phyloP scores from a whole-genome alignment of 1,140 invertebrate genomes.

The Nebria ingens region DNA sequence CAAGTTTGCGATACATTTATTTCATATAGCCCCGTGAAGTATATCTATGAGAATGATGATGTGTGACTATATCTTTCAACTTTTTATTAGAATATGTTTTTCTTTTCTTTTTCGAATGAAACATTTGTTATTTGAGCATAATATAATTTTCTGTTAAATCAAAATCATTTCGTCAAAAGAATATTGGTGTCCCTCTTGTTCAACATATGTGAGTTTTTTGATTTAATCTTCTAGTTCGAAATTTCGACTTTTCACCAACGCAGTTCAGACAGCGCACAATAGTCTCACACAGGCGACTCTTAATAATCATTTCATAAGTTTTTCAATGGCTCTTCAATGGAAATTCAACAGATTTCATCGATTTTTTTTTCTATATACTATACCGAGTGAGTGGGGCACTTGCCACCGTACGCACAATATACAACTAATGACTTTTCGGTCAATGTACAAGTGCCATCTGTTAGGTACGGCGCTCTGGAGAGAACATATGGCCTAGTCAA shows the following conservation, averaged over 20 bases:
- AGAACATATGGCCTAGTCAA: slow-evolving; percentile 5
- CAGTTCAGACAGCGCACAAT: neutral
- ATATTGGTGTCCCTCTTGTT: no score
- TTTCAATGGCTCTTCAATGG: neutral
- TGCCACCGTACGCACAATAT: neutral
- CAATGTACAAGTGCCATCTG: slow-evolving; percentile 8
- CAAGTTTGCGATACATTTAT: neutral
- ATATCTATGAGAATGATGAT: neutral
- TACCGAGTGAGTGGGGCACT: neutral
- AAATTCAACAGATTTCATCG: no score
- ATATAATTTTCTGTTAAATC: no score
- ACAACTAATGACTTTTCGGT: slow-evolving; percentile 9
- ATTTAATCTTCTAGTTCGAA: neutral
- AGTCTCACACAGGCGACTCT: neutral
- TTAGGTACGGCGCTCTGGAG: neutral
- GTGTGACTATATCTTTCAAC: neutral
- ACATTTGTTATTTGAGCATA: no score
- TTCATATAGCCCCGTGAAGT: neutral
- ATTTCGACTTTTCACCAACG: neutral
- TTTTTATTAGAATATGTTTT: slow-evolving; percentile 5
- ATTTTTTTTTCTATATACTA: slow-evolving; percentile 2
- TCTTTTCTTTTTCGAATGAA: neutral
- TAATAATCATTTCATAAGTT: neutral
- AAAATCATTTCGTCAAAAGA: no score
- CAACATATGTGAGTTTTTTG: no score